Base-by-base conservation (phyloP, 1,140 invertebrate species). In the Physella acuta region DNA sequence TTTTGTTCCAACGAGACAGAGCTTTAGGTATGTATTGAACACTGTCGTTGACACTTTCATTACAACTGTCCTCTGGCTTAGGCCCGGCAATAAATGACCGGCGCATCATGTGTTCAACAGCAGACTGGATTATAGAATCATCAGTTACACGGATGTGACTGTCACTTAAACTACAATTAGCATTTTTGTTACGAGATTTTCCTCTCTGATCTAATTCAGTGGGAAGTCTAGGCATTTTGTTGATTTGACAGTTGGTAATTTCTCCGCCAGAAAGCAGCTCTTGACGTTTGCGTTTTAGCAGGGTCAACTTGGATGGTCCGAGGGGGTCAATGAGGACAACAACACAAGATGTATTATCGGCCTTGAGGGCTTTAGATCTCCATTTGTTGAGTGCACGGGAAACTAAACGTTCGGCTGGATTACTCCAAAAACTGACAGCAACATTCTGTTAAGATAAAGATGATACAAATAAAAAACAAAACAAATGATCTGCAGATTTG, bases 311-410 rank as follows among this genome's bases (percentile, higher is more conserved):
- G 31, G 79, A 77, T 2, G 81, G 81, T 3, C 93, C 93, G 5
- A 93, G 92, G 68, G 94, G 94, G 85, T 97, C 94, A 60, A 97
- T 87, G 89, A 97, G 92, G 28, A 97, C 87, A 39, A 94, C 96
- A 5, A 98, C 92, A 53, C 94, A 94, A 64, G 93, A 95, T 2
- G 94, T 97, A 83, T 98, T 98, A 85, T 98, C 95, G 14, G 95
- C 94, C 37, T 94, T 88, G 87, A 97, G 90, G 78, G 92, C 89
- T 89, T 93, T 93, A 24, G 81, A 76, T 52, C 79, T 76, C 83
- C 88, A 88, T 65, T 80, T 84, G 71, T 92, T 90, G 3, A 97
- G 85, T 30, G 94, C 94, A 73, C 89, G 88, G 78, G 96, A 93
- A 0, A 98, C 95, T 58, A 98, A 85, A 72, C 90, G 90, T 81